Percentiles rank a stretch among this genome's conserved stretches.
phyloP scores from a whole-genome alignment of 2,888 invertebrate genomes.

The Marasmarcha lunaedactyla region DNA sequence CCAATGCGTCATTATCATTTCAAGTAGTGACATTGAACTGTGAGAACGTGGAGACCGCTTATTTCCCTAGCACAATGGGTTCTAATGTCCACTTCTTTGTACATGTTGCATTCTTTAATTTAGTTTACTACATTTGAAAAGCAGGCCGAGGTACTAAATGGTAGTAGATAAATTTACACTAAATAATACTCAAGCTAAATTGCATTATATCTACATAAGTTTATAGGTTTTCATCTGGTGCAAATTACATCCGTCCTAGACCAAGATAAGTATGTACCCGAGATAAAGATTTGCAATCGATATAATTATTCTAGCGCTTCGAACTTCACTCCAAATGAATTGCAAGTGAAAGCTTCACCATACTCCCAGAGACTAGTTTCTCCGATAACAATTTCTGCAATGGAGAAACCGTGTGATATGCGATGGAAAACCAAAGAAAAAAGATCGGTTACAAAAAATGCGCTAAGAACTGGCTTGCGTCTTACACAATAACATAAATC shows the following conservation, averaged over 20 bases:
- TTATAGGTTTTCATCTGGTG: too few species aligned
- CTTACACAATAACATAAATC: slow-evolving; percentile 59
- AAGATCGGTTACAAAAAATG: slow-evolving; percentile 32
- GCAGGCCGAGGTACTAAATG: too few species aligned
- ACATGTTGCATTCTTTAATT: too few species aligned
- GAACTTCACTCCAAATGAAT: slow-evolving; percentile 20
- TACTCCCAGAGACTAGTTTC: slow-evolving; percentile 43
- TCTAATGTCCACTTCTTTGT: slow-evolving; percentile 6
- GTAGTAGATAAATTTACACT: too few species aligned
- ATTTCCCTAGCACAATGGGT: slow-evolving; percentile 21
- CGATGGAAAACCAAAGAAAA: slow-evolving; percentile 42
- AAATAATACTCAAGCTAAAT: too few species aligned
- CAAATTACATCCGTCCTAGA: too few species aligned
- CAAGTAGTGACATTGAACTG: slow-evolving; percentile 17
- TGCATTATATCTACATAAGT: too few species aligned
- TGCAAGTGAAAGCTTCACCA: slow-evolving; percentile 33
- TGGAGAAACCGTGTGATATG: slow-evolving; percentile 41
- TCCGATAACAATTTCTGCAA: slow-evolving; percentile 37
- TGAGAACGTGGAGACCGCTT: slow-evolving; percentile 23
- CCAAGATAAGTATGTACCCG: too few species aligned
- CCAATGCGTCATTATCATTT: slow-evolving; percentile 6
- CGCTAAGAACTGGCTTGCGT: slow-evolving; percentile 31
- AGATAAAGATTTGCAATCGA: neutral
- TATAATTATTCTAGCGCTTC: slow-evolving; percentile 1
- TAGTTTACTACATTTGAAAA: too few species aligned